phyloP scores from a whole-genome alignment of 2,888 invertebrate genomes.

The Erebia aethiops region DNA sequence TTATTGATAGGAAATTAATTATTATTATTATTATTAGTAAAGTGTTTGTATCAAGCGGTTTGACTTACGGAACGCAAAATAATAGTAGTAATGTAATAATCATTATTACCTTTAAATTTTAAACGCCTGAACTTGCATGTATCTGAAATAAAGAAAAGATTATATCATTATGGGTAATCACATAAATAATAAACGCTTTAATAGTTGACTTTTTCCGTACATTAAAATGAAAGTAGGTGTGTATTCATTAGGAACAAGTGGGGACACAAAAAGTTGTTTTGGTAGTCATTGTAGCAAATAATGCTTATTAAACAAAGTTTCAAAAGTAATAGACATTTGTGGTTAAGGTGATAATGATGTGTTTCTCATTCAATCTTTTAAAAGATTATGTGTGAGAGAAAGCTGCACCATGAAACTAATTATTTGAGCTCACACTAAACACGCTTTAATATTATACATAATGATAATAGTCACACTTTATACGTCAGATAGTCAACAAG shows the following conservation, averaged over 20 bases:
- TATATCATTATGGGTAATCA: background rate
- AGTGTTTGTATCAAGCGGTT: too few relatives aligned
- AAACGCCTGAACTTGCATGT: background rate
- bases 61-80: background rate
- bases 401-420: constrained; percentile 20
- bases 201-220: constrained; percentile 5
- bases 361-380: constrained; percentile 24
- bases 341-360: constrained; percentile 27
- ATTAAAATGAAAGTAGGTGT: constrained; percentile 16
- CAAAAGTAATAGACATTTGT: constrained; percentile 21
- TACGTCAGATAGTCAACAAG: background rate
- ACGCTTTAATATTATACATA: background rate
- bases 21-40: too few relatives aligned
- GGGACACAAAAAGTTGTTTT: constrained; percentile 19
- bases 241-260: constrained; percentile 14
- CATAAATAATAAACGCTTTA: background rate
- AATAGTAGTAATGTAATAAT: background rate
- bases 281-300: constrained; percentile 19
- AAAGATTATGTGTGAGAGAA: constrained; percentile 24
- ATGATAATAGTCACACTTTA: too few relatives aligned
- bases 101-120: constrained; percentile 4
- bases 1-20: too few relatives aligned
- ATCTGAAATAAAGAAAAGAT: constrained; percentile 24
- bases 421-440: constrained; percentile 15
- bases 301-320: constrained; percentile 22